phyloP scores from a whole-genome alignment of 2,113 vertebrate genomes.

The Ptychochromis oligacanthus region DNA sequence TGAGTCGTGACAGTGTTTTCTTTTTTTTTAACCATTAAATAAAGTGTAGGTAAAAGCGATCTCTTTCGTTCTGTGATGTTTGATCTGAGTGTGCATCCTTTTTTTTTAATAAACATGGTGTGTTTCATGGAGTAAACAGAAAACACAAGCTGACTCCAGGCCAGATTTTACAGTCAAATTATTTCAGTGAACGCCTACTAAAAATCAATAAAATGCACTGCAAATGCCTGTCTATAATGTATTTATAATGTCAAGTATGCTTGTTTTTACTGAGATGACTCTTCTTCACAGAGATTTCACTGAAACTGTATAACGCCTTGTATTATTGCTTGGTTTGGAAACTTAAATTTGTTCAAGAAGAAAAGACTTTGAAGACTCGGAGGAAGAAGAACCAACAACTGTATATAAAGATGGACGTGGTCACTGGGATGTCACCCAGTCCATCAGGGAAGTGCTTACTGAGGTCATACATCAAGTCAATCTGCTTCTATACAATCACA shows the following conservation, averaged over 20 bases:
- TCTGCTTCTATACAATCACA: not conserved
- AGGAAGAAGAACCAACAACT: no score
- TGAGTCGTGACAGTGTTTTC: slow-evolving; percentile 47
- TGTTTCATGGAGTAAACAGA: not conserved
- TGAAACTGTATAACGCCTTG: not conserved
- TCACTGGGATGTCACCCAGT: not conserved
- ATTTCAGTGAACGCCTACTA: not conserved
- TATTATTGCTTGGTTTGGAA: not conserved
- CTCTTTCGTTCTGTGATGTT: not conserved
- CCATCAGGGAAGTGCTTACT: not conserved
- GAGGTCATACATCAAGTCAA: not conserved
- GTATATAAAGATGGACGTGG: not conserved
- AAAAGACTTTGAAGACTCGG: not conserved
- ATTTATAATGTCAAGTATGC: not conserved
- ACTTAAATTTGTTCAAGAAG: not conserved
- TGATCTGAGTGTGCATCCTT: not conserved
- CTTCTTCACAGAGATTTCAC: not conserved
- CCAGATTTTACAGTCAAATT: not conserved
- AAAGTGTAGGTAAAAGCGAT: not conserved
- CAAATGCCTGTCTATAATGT: not conserved
- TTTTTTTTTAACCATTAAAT: not conserved
- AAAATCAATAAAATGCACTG: not conserved
- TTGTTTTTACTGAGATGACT: not conserved
- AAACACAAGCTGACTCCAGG: not conserved
- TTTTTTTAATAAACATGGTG: not conserved